These are phyloP conservation scores for Paraplagusia blochii DNA, from an alignment of 2,113 vertebrate species.

Conservation along the genomic window DNA sequence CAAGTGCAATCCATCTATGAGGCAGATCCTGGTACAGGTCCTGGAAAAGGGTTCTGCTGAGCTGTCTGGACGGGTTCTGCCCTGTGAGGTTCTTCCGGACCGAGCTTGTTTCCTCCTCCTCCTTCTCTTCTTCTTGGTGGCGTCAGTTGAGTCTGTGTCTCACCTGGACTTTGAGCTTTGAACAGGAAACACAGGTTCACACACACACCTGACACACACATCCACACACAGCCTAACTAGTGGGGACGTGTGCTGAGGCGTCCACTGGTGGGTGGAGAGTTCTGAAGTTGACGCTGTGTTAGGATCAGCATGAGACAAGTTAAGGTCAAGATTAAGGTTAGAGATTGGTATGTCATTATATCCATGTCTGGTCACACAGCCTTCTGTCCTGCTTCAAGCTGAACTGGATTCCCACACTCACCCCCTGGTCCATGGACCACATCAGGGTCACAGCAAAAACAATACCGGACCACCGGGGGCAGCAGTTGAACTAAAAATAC, in stretches of 20 bases:
- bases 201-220: conserved; percentile 54
- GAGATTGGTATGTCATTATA: no score
- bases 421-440: no score
- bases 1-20: conserved; percentile 65
- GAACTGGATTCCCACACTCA: no score
- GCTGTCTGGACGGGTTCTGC: neutral
- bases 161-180: conserved; percentile 74
- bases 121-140: conserved; percentile 12
- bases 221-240: conserved; percentile 11
- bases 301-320: no score
- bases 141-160: conserved; percentile 21
- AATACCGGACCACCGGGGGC: no score
- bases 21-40: neutral
- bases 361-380: neutral
- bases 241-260: no score
- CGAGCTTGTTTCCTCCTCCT: neutral
- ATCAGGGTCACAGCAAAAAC: no score
- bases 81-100: rapidly evolving
- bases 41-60: neutral
- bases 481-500: no score
- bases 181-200: conserved; percentile 53
- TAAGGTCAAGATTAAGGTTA: no score
- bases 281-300: no score
- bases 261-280: no score
- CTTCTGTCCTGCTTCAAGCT: no score